These are phyloP conservation scores for Leucopternis melanops DNA, from an alignment of 2,113 vertebrate species.

Conservation along the genomic window DNA sequence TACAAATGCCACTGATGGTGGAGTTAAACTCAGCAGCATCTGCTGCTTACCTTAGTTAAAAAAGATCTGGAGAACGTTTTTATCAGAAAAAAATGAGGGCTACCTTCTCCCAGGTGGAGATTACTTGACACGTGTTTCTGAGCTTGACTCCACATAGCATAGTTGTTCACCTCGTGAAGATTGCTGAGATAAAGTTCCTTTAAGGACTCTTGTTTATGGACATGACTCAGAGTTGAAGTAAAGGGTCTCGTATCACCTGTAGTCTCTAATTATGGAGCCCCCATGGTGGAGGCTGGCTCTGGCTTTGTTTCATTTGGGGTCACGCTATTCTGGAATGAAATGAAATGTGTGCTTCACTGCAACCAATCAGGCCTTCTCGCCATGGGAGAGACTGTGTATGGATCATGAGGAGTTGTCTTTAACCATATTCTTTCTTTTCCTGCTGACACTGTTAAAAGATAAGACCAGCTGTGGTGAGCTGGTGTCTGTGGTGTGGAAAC, in stretches of 20 bases:
- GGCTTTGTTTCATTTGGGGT: neutral
- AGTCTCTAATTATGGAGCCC: neutral
- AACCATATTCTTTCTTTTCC: neutral
- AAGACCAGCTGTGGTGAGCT: constrained; percentile 1
- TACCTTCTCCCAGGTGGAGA: neutral
- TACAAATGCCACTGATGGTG: neutral
- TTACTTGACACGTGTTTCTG: neutral
- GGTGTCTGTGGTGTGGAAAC: neutral
- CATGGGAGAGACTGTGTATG: neutral
- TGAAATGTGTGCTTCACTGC: neutral
- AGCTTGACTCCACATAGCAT: neutral
- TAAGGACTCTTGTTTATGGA: neutral
- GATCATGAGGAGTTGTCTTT: neutral
- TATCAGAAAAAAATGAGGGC: neutral
- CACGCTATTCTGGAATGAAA: neutral
- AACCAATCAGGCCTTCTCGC: neutral
- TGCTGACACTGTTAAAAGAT: neutral
- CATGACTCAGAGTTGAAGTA: neutral
- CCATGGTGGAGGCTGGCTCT: neutral
- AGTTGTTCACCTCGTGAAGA: neutral
- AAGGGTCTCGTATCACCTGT: neutral
- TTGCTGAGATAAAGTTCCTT: neutral
- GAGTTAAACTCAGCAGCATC: neutral
- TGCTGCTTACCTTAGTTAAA: neutral
- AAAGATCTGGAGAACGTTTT: neutral